phyloP scores from a whole-genome alignment of 2,888 invertebrate genomes.

The Glyphotaelius pellucidus region DNA sequence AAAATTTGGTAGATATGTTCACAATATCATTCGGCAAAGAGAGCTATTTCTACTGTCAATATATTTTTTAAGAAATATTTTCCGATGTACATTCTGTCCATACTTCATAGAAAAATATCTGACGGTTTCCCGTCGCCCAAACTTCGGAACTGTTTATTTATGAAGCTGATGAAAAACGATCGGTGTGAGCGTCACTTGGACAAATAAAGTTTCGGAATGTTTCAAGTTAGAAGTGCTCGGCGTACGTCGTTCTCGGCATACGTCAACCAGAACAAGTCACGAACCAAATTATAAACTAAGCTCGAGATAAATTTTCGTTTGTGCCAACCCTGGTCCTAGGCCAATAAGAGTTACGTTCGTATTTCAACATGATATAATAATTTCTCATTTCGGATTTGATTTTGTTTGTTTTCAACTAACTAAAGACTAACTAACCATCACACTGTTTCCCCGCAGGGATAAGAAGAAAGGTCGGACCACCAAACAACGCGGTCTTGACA shows the following conservation, averaged over 20 bases:
- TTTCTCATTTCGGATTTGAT: too few species aligned
- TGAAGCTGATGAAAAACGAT: neutral
- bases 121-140: neutral
- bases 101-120: neutral
- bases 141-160: conserved; percentile 2
- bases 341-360: too few species aligned
- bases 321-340: too few species aligned
- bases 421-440: too few species aligned
- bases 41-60: neutral
- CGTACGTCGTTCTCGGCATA: neutral
- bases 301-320: too few species aligned
- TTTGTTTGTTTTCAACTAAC: too few species aligned
- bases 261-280: neutral
- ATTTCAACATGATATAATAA: too few species aligned
- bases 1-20: too few species aligned
- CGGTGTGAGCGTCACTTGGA: conserved; percentile 16
- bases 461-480: too few species aligned
- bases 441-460: too few species aligned
- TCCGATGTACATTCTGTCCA: neutral
- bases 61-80: neutral
- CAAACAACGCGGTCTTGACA: too few species aligned
- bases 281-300: neutral
- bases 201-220: neutral
- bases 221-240: neutral
- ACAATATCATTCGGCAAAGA: neutral